Percentiles rank a stretch among this genome's conserved stretches.
Evolutionary conservation across 2,888 invertebrate genomes (phyloP).

Genomic region (Biston stratarius): DNA sequence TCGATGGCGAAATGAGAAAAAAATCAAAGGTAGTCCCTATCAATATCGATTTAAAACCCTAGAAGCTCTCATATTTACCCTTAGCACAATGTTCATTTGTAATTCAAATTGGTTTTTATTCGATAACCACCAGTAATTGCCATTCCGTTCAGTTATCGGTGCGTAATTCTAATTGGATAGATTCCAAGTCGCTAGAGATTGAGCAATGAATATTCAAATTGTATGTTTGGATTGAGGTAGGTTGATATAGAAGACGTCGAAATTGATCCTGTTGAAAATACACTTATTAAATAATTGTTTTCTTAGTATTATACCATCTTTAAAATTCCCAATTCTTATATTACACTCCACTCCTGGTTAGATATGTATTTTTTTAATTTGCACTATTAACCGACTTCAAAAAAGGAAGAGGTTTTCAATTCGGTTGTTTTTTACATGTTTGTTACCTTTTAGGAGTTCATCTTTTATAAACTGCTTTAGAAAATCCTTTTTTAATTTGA

Average conservation of each 20-base stretch:
- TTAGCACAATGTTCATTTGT: constrained; percentile 10
- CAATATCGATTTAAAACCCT: neutral
- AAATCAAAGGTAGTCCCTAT: too few species aligned
- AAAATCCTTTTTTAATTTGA: too few species aligned
- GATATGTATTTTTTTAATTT: too few species aligned
- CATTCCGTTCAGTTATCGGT: constrained; percentile 17
- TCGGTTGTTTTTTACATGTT: too few species aligned
- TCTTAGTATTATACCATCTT: neutral
- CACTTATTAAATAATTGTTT: constrained; percentile 2
- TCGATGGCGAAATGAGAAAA: too few species aligned
- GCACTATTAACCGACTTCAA: too few species aligned
- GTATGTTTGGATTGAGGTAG: constrained; percentile 41
- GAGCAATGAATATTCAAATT: constrained; percentile 47
- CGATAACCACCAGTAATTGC: constrained; percentile 22
- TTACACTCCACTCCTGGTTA: too few species aligned
- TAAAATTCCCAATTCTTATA: neutral
- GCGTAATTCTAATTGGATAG: constrained; percentile 36
- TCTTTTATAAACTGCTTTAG: too few species aligned
- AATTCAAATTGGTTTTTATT: constrained; percentile 23
- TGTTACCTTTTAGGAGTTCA: too few species aligned
- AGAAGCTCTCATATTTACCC: constrained; percentile 8
- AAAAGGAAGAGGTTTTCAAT: too few species aligned
- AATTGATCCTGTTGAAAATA: constrained; percentile 17
- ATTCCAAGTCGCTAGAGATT: constrained; percentile 40
- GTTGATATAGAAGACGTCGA: constrained; percentile 36